Evolutionary conservation across 2,113 vertebrate species (phyloP), one percentile per base, ranked within the genome.

Genomic region (Erythrocebus patas): DNA sequence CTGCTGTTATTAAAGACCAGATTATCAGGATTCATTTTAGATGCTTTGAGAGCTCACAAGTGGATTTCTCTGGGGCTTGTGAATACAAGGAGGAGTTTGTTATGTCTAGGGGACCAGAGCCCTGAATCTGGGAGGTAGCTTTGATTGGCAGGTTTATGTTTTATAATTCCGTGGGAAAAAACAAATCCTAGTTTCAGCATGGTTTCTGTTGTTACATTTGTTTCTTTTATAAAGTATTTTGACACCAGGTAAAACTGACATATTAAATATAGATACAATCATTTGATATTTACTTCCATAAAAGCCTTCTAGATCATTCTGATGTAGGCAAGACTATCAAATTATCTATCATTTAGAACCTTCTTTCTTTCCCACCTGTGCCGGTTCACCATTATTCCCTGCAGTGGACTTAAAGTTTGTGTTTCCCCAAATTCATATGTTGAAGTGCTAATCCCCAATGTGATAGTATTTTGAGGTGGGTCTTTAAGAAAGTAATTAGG

Each of bases 1-100:
- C 38, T 82, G 14, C 57, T 97, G 8, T 96, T 97, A 95, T 43
- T 57, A 48, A 57, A 84, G 22, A 87, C 10, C 48, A 75, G 59
- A 48, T 68, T 88, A 32, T 50, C 6, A 75, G 8, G 30, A 95
- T 98, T 97, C 70, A 25, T 97, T 70, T 86, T 0, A 0, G 88
- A 40, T 35, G 10, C 32, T 95, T 20, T 78, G 20, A 78, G 18
- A 91, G n/a, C 32, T 59, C 27, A 75, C 57, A 57, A 35, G 11
- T n/a, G 13, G 50, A 38, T 30, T 0, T 52, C 27, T 68, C 66
- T 18, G 32, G 68, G 16, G 9, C 12, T 30, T 85, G 13, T 66
- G 40, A 91, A 59, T 25, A 6, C 1, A 90, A 82, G 27, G n/a
- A 78, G 23, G 25, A 64, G 12, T 55, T 48, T 76, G 11, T 81